Conservation (phyloP, 1,140 invertebrate genomes). For the Caenorhabditis latens region DNA sequence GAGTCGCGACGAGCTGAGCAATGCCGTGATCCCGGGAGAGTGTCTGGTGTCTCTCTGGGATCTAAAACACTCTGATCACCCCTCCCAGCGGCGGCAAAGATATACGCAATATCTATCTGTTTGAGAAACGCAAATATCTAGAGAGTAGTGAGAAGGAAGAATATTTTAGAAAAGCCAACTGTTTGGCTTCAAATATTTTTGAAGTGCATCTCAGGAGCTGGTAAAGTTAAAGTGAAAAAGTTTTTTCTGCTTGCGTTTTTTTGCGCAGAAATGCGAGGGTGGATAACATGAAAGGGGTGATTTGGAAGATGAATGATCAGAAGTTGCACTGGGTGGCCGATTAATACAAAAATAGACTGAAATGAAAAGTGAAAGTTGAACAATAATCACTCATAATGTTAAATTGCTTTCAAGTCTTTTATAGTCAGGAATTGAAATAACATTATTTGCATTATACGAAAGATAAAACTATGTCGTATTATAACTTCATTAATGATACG, state of each 20-base stretch:
- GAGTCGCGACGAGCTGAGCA: background rate
- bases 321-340: background rate
- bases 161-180: conserved; percentile 45
- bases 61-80: conserved; percentile 26
- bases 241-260: background rate
- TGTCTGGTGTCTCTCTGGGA: conserved; percentile 40
- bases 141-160: conserved; percentile 23
- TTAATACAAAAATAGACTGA: background rate
- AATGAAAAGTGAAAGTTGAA: background rate
- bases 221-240: conserved; percentile 24
- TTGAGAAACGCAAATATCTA: conserved; percentile 55
- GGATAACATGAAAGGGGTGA: background rate
- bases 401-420: too few relatives aligned
- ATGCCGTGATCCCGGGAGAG: background rate
- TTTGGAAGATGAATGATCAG: conserved; percentile 12
- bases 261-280: conserved; percentile 32
- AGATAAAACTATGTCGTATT: too few relatives aligned
- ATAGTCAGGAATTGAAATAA: too few relatives aligned
- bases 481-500: too few relatives aligned
- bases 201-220: conserved; percentile 38
- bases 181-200: conserved; percentile 52
- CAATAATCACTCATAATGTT: too few relatives aligned
- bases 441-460: too few relatives aligned
- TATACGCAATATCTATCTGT: conserved; percentile 54
- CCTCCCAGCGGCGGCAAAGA: background rate